Evolutionary conservation across 1,140 invertebrate species (phyloP), one percentile per base, ranked within the genome.

Genomic region (Drosophila baimaii): DNA sequence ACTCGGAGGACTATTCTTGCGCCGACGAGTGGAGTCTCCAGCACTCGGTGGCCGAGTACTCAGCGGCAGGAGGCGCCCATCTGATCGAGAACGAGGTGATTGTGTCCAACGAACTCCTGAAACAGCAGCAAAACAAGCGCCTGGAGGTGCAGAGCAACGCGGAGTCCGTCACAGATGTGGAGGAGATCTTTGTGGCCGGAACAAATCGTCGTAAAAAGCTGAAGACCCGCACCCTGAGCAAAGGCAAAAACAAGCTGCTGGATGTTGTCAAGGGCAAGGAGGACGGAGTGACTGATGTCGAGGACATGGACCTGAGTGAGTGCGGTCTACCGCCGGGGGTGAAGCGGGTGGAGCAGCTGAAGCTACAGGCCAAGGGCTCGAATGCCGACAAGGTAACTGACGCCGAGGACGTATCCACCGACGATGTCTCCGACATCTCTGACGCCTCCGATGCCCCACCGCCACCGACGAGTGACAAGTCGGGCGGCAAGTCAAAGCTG

Each of bases 301-400:
- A 94, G 79, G 93, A 94, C 70, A 78, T 94, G 59, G 92, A 92
- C 29, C 61, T 94, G 1, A 93, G 92, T 76, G 93, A 94, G 65
- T 81, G 72, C 64, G 92, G 91, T 12, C 49, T 90, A 7, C 81
- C 85, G 3, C 47, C 51, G 5, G 78, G 77, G 3, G 61, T 91
- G 3, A 80, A 76, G 15, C 73, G 82, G n/a, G 88, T 91, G 9
- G 81, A 88, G 10, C 88, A 85, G 39, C 62, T 91, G 0, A 90
- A 90, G 33, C 55, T 51, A 3, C 72, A 66, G 56, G 75, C 64
- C 19, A 85, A 77, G 27, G 44, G 31, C 8, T 68, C 63, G 3
- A 63, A 49, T 27, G 37, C 44, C 0, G 59, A 66, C 21, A 81
- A 81, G 25, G 25, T 35, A 10, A 82, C 71, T 21, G 91, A 92